Percentiles rank a stretch among this genome's conserved stretches.
Evolutionary conservation across 1,140 invertebrate genomes (phyloP).

Genomic region (Cotesia typhae): DNA sequence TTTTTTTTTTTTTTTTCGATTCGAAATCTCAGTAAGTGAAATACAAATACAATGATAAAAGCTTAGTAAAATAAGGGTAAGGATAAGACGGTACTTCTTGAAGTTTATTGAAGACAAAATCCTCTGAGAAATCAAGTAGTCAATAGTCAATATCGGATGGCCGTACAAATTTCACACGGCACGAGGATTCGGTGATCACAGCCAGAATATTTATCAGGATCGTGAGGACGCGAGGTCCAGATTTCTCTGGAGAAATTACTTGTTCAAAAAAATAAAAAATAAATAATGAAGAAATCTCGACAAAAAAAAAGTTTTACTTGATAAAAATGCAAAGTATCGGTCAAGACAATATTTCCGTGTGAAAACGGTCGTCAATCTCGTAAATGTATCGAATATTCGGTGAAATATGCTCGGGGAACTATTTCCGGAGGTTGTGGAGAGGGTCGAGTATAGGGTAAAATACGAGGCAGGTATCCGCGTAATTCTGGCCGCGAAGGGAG

Average conservation of each 20-base stretch:
- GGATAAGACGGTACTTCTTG: not conserved
- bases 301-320: not conserved
- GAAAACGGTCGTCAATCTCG: not conserved
- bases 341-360: too few relatives aligned
- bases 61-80: not conserved
- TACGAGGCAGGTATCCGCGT: constrained; percentile 31
- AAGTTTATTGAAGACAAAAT: constrained; percentile 8
- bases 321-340: constrained; percentile 4
- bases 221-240: constrained; percentile 31
- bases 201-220: constrained; percentile 44
- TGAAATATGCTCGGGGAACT: constrained; percentile 13
- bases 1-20: too few relatives aligned
- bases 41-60: not conserved
- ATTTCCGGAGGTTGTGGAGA: not conserved
- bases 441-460: constrained; percentile 7
- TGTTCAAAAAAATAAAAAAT: constrained; percentile 24
- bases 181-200: constrained; percentile 35
- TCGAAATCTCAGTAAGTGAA: not conserved
- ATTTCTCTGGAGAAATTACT: constrained; percentile 44
- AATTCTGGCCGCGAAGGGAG: constrained; percentile 28
- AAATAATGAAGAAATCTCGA: not conserved
- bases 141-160: constrained; percentile 8
- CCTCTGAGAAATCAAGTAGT: constrained; percentile 40
- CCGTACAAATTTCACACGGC: constrained; percentile 38
- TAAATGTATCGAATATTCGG: constrained; percentile 6